Base-by-base conservation (phyloP, 2,113 vertebrate genomes). In the Myxocyprinus asiaticus region DNA sequence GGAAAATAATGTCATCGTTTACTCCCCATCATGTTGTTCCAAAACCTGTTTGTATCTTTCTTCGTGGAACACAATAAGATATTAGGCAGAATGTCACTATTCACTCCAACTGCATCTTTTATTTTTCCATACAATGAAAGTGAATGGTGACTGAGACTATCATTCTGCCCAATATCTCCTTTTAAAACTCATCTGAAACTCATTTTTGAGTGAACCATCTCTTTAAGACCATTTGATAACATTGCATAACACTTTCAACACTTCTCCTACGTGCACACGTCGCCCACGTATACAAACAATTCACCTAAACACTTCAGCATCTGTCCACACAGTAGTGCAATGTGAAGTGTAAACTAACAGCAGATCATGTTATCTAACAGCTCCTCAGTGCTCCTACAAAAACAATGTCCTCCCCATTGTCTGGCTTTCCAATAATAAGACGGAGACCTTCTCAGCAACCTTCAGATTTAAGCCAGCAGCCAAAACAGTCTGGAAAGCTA, bases 361-460 rank as follows among this genome's bases (percentile, higher is more conserved):
- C 55, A 78, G 63, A 48, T 51, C 43, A 9, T 17, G 72, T 80
- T 76, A 76, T 48, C 82, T 61, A 67, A 83, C 67, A 4, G 3
- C 69, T 74, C 73, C 61, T 71, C 66, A 15, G 61, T 14, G 12
- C 53, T 71, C 51, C 62, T 73, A 68, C 51, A 11, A 76, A 83
- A 71, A 80, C 77, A 71, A 68, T 10, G 59, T 44, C 64, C 71
- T 67, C 64, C 59, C 67, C 11, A 51, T 55, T 58, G 42, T 59
- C 56, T 43, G 15, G 61, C 77, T 64, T 64, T 48, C 64, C 48
- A 71, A 71, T 65, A 76, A 65, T 47, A 76, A 5, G 58, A 53
- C 17, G 7, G 72, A 64, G 50, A 76, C 61, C 65, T 81, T 81
- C 79, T 44, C 73, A 53, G 62, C 79, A 81, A 50, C 71, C 55